Evolutionary conservation across 2,888 invertebrate genomes (phyloP), one percentile per base, ranked within the genome.

Genomic region (Ennomos quercinarius): DNA sequence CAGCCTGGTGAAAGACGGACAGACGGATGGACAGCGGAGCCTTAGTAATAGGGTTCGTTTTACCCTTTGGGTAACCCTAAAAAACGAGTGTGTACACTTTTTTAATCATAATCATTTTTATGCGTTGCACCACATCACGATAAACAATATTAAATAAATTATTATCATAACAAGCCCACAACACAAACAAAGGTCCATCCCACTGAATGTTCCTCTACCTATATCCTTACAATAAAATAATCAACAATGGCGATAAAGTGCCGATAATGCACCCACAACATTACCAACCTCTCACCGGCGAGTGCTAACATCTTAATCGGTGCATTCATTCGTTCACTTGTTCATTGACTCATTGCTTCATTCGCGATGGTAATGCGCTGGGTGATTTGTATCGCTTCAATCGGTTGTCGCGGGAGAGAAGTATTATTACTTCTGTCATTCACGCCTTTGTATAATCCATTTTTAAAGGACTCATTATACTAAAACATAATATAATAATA

Each of bases 291-390:
- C 62, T 68, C 66, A 64, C 66, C 63, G 57, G 63, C 11, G 61
- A 80, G 81, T 81, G 81, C 73, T 76, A 84, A 86, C 86, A 78
- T 68, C 81, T 89, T 85, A 87, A 89, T 89, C 78, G 69, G 64
- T 66, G 64, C 73, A 72, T 76, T 77, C 79, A 84, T 72, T 57
- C 58, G 44, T 54, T 52, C 56, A 47, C 54, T 64, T 67, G 69
- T 66, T 71, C 67, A 67, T 63, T 71, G 71, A 70, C 61, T 63
- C 64, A 59, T 47, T 57, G 67, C 55, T 50, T 64, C 64, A 46
- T 63, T 66, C 68, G 58, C 50, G 54, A 57, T 57, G 46, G 62
- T 41, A 61, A 64, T 57, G 53, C 54, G 58, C 56, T 61, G 64
- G 66, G 58, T 65, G 67, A 65, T 67, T 61, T 58, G 60, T 63